These are phyloP conservation scores for Drosophila prosaltans DNA, from an alignment of 1,140 invertebrate genomes.

Conservation along the genomic window DNA sequence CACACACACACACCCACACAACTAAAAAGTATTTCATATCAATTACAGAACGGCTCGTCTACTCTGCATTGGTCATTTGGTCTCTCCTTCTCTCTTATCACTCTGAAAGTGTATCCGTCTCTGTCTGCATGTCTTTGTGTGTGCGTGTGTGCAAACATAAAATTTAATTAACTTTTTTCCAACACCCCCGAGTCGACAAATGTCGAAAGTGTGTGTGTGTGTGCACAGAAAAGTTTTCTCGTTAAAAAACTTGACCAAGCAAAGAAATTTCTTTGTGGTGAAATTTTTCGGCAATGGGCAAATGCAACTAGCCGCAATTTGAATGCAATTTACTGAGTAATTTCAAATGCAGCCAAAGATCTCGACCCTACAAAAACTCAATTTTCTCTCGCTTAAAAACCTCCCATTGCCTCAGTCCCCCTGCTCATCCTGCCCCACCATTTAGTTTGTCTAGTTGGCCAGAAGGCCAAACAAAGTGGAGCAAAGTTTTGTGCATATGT, in stretches of 20 bases:
- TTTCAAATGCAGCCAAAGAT: slow-evolving; percentile 71
- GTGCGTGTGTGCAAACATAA: slow-evolving; percentile 60
- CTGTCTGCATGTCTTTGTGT: not conserved
- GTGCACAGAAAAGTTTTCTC: slow-evolving; percentile 74
- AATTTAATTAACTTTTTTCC: slow-evolving; percentile 78
- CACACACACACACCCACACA: slow-evolving; percentile 27
- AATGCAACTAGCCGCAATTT: slow-evolving; percentile 63
- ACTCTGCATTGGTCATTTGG: slow-evolving; percentile 52
- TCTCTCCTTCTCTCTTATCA: slow-evolving; percentile 7
- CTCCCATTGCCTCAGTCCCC: not conserved
- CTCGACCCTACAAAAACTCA: slow-evolving; percentile 21
- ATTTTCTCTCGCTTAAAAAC: not conserved
- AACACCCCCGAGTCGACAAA: slow-evolving; percentile 8
- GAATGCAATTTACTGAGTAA: slow-evolving; percentile 79
- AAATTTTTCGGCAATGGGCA: slow-evolving; percentile 57
- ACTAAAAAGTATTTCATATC: slow-evolving; percentile 40
- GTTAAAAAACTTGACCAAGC: slow-evolving; percentile 74
- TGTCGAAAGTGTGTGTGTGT: slow-evolving; percentile 21
- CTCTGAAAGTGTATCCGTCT: no score
- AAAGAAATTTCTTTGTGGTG: slow-evolving; percentile 64
- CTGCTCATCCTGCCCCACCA: not conserved
- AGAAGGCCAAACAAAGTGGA: slow-evolving; percentile 14
- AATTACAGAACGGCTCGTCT: slow-evolving; percentile 38
- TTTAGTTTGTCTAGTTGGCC: slow-evolving; percentile 19
- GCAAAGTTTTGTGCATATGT: slow-evolving; percentile 50